Evolutionary conservation across 1,140 invertebrate species (phyloP).

Genomic region (Pseudachorutes palmiensis): DNA sequence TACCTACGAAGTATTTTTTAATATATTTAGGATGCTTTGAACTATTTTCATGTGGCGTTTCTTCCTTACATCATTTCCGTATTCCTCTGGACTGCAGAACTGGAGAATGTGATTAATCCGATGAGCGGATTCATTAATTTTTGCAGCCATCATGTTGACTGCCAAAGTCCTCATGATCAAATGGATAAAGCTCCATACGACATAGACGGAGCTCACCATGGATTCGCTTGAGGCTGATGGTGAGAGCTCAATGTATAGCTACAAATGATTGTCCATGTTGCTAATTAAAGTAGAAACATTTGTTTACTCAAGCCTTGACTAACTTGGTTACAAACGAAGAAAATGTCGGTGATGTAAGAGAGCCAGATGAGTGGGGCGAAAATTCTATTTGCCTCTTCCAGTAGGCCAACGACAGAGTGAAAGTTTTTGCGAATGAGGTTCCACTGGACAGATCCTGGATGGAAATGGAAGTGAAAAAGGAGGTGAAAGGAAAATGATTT

Average conservation of each 20-base stretch:
- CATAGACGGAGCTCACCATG: conserved; percentile 24
- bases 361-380: conserved; percentile 34
- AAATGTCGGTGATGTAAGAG: conserved; percentile 31
- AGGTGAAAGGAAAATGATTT: too few relatives aligned
- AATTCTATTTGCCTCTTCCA: conserved; percentile 31
- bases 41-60: too few relatives aligned
- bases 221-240: neutral
- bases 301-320: neutral
- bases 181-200: conserved; percentile 32
- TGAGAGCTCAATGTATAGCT: conserved; percentile 23
- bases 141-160: conserved; percentile 31
- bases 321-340: conserved; percentile 36
- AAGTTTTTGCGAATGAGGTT: conserved; percentile 22
- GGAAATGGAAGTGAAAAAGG: too few relatives aligned
- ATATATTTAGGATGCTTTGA: too few relatives aligned
- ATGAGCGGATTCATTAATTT: conserved; percentile 28
- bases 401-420: conserved; percentile 15
- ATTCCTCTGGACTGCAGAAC: conserved; percentile 30
- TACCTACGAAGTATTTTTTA: too few relatives aligned
- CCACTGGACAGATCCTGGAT: too few relatives aligned
- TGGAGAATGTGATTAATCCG: conserved; percentile 23
- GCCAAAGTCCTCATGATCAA: conserved; percentile 25
- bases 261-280: neutral
- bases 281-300: neutral
- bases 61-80: conserved; percentile 29